Percentiles rank a stretch among this genome's conserved stretches.
Evolutionary conservation across 2,888 invertebrate genomes (phyloP).

Genomic region (Fragum whitleyi): DNA sequence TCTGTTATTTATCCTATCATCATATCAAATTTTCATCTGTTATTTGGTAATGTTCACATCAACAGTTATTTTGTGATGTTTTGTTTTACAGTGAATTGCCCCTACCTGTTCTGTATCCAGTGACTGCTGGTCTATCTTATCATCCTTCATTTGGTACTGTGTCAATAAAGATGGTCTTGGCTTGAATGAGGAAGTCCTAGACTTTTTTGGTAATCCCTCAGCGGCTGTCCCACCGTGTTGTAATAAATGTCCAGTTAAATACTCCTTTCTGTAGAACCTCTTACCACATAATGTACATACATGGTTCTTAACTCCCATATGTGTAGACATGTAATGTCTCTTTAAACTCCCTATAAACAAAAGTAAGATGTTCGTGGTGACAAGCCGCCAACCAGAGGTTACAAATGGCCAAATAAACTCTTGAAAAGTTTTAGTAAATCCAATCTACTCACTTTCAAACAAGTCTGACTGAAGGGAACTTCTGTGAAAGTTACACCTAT

Average conservation of each 20-base stretch:
- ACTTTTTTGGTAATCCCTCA: conserved; percentile 44
- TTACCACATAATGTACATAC: conserved; percentile 74
- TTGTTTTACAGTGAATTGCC: too few species aligned
- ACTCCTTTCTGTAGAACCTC: conserved; percentile 76
- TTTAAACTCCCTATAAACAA: conserved; percentile 74
- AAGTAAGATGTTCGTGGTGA: neutral
- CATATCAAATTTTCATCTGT: too few species aligned
- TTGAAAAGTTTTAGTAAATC: too few species aligned
- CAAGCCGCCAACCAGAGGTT: too few species aligned
- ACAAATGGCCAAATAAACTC: neutral
- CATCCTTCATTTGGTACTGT: conserved; percentile 13
- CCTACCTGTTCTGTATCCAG: conserved; percentile 18
- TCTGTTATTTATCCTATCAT: too few species aligned
- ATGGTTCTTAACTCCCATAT: conserved; percentile 74
- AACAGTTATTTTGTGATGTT: too few species aligned
- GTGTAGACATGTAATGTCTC: conserved; percentile 73
- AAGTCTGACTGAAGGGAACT: too few species aligned
- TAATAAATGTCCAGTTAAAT: conserved; percentile 73
- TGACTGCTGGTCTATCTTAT: neutral
- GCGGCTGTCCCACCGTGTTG: conserved; percentile 66
- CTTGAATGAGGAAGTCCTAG: conserved; percentile 44
- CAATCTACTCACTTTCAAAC: too few species aligned
- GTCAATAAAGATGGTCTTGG: conserved; percentile 56
- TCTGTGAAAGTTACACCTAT: too few species aligned
- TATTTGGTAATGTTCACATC: too few species aligned